Evolutionary conservation across 2,888 invertebrate genomes (phyloP).

Genomic region (Sceliomorpha sp.): DNA sequence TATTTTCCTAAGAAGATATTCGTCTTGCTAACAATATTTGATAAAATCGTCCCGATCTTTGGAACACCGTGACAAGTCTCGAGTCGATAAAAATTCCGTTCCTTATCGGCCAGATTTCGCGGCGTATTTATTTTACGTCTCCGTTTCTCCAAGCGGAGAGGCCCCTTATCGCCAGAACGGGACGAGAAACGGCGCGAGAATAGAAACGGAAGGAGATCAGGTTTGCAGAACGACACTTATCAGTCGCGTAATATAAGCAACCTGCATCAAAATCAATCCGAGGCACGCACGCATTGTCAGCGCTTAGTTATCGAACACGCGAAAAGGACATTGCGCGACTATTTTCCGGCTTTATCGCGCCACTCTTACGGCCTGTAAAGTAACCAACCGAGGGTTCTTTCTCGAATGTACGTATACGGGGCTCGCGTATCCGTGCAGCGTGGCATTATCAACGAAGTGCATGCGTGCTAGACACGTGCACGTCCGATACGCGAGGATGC

Average conservation of each 20-base stretch:
- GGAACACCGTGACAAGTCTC: not conserved
- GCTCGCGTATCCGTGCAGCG: not conserved
- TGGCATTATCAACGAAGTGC: slow-evolving; percentile 52
- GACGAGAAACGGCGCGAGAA: not conserved
- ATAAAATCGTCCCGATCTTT: no score
- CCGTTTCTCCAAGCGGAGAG: no score
- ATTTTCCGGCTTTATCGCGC: slow-evolving; percentile 48
- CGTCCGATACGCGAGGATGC: slow-evolving; percentile 31
- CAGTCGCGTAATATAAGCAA: slow-evolving; percentile 45
- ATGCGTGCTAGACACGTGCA: slow-evolving; percentile 5
- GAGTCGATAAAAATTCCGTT: no score
- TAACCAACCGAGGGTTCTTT: slow-evolving; percentile 40
- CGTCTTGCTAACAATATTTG: no score
- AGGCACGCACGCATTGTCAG: slow-evolving; percentile 47
- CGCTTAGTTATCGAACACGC: slow-evolving; percentile 40
- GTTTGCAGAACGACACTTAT: slow-evolving; percentile 38
- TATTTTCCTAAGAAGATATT: no score
- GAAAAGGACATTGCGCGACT: slow-evolving; percentile 35
- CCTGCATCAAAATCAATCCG: slow-evolving; percentile 54
- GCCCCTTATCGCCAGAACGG: no score
- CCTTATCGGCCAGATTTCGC: no score
- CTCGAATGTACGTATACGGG: not conserved
- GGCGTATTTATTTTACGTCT: no score
- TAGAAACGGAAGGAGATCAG: slow-evolving; percentile 23
- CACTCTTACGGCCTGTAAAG: slow-evolving; percentile 50